Conservation (phyloP, 1,140 invertebrate species). For the Drosophila kohkoa region DNA sequence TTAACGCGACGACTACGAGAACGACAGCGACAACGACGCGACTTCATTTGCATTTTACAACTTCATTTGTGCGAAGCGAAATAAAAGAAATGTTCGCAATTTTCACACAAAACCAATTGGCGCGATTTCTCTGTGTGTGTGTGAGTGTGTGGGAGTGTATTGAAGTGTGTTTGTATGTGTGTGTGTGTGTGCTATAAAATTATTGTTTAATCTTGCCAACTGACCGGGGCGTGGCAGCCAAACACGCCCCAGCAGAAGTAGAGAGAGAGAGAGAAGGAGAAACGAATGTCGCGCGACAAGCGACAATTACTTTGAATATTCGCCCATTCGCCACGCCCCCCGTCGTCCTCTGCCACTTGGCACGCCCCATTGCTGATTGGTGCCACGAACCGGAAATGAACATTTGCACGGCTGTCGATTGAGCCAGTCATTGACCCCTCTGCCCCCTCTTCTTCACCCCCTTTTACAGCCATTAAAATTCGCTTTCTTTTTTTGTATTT, state of each 20-base stretch:
- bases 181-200: conserved; percentile 50
- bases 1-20: conserved; percentile 69
- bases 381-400: conserved; percentile 56
- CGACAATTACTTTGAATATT: conserved; percentile 62
- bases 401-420: conserved; percentile 72
- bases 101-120: conserved; percentile 67
- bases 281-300: conserved; percentile 58
- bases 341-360: neutral
- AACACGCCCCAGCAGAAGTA: conserved; percentile 15
- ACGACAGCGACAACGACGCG: conserved; percentile 37
- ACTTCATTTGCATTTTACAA: conserved; percentile 83
- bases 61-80: conserved; percentile 72
- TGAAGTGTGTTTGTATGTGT: conserved; percentile 14
- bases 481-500: conserved; percentile 16
- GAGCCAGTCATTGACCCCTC: conserved; percentile 41
- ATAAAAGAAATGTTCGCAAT: conserved; percentile 67
- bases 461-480: conserved; percentile 52
- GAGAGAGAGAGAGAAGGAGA: neutral
- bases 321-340: conserved; percentile 6
- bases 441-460: neutral
- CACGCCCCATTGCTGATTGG: conserved; percentile 25
- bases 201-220: conserved; percentile 68
- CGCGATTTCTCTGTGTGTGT: conserved; percentile 29
- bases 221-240: conserved; percentile 46
- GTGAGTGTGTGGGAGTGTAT: conserved; percentile 6